These are phyloP conservation scores for Nycticorax nycticorax DNA, from an alignment of 2,113 vertebrate species.

Conservation along the genomic window DNA sequence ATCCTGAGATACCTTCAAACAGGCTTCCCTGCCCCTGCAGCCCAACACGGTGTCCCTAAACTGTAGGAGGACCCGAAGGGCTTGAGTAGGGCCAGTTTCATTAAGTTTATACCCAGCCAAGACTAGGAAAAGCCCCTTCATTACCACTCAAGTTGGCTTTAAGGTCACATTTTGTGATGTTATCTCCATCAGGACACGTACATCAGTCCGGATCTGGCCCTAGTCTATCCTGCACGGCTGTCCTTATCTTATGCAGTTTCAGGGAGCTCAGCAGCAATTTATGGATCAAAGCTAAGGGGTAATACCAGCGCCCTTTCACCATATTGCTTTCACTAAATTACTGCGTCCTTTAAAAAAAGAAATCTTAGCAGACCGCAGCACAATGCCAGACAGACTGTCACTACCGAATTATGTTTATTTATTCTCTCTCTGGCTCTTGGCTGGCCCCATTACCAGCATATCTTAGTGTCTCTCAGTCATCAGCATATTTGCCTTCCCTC, in stretches of 20 bases:
- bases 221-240: neutral
- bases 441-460: conserved; percentile 46
- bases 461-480: conserved; percentile 49
- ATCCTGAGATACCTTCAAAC: neutral
- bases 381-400: conserved; percentile 56
- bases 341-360: conserved; percentile 23
- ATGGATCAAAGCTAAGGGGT: conserved; percentile 7
- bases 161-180: neutral
- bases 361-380: neutral
- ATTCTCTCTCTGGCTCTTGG: conserved; percentile 59
- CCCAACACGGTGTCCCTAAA: neutral
- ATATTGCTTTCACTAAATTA: conserved; percentile 33
- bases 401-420: conserved; percentile 59
- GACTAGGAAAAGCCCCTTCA: neutral
- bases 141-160: neutral
- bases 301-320: neutral
- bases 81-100: neutral
- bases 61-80: neutral
- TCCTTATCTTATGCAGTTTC: neutral
- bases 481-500: conserved; percentile 29
- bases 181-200: rapidly evolving
- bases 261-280: conserved; percentile 3
- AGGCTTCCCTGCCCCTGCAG: neutral
- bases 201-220: rapidly evolving
- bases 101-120: neutral